Conservation (phyloP, 2,888 invertebrate genomes). For the Panzeria rudis region DNA sequence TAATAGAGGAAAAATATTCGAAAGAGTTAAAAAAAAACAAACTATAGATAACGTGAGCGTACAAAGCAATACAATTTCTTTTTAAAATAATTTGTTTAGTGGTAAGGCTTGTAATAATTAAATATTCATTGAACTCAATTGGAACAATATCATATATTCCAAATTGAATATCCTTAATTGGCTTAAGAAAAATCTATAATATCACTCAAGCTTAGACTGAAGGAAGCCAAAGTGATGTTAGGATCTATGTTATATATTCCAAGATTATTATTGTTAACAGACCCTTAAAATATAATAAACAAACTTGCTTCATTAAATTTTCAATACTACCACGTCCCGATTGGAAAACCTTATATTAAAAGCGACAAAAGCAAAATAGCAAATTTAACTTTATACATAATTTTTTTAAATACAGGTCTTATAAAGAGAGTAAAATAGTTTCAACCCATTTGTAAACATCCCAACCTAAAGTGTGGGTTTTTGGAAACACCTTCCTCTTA, state of each 20-base stretch:
- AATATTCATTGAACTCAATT: too few species aligned
- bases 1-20: not conserved
- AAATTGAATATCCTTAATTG: too few species aligned
- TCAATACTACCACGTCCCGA: too few species aligned
- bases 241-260: too few species aligned
- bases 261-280: too few species aligned
- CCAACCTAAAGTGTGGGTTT: slow-evolving; percentile 63
- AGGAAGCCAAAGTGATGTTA: too few species aligned
- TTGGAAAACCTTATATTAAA: not conserved
- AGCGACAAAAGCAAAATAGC: not conserved
- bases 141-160: too few species aligned
- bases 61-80: not conserved
- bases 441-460: slow-evolving; percentile 62
- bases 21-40: not conserved
- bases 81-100: not conserved
- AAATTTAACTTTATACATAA: not conserved
- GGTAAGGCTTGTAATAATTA: too few species aligned
- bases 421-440: slow-evolving; percentile 34
- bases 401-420: slow-evolving; percentile 32
- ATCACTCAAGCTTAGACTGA: too few species aligned
- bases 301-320: too few species aligned
- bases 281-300: too few species aligned
- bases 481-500: slow-evolving; percentile 61
- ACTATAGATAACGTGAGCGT: not conserved
- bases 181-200: too few species aligned